Base-by-base conservation (phyloP, 2,797 vertebrate genomes). In the Darevskia nairensis region DNA sequence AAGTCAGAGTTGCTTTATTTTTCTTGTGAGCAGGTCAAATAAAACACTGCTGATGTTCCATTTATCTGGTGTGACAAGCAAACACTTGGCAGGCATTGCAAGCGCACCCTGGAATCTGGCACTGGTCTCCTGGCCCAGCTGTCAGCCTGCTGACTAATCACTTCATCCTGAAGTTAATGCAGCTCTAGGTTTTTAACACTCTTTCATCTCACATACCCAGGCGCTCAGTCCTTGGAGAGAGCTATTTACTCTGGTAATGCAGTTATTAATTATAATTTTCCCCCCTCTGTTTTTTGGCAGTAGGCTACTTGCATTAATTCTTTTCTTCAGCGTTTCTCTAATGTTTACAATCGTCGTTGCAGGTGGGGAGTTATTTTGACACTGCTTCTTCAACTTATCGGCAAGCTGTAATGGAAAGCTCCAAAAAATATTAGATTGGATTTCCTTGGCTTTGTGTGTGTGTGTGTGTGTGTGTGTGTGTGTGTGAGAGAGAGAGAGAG, bases 61-160 rank as follows among this genome's bases (percentile, higher is more conserved):
- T 95, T 95, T 92, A 89, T 95, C 93, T 92, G 85, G 77, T 88
- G 89, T 8, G 90, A 91, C 94, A 94, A 94, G 94, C 92, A 91
- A 89, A 82, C 93, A 84, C 91, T 95, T 95, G 94, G 95, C 95
- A 96, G 92, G 35, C 0, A 92, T 84, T 89, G 89, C 92, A 89
- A 76, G 71, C 82, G 86, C 89, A 88, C 90, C 29, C 59, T 93
- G 90, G 89, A 88, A 93, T 89, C 91, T 92, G 93, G 93, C 93
- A 92, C 59, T 74, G 35, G 86, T 78, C 89, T 91, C 69, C 91
- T 59, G 92, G 82, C 90, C 85, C 93, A 95, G 91, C 94, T 95
- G 95, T 95, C 94, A 92, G 85, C 66, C 90, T 94, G 92, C 95
- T 96, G 95, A 96, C 87, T 94, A 93, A 96, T 95, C 94, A 90